A percentile compares a stretch with the other conserved stretches of the same genome.
Evolutionary conservation across 2,888 invertebrate species (phyloP).

Genomic region (Sceliomorpha sp.): DNA sequence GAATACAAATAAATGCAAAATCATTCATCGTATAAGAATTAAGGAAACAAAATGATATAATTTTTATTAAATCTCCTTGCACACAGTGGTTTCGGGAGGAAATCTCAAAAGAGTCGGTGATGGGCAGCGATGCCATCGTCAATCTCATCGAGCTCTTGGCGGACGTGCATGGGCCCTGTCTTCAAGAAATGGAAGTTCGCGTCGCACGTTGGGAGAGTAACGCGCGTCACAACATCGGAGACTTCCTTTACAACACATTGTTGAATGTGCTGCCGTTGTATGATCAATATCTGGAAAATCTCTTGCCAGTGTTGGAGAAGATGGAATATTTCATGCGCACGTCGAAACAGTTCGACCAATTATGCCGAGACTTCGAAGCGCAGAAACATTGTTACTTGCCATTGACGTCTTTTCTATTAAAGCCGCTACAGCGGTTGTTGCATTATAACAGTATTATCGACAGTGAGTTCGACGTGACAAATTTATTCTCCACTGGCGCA

Average conservation of each 20-base stretch:
- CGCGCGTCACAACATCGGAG: constrained; percentile 86
- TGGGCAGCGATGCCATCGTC: constrained; percentile 84
- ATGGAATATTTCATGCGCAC: constrained; percentile 89
- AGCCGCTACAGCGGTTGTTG: constrained; percentile 91
- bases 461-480: constrained; percentile 84
- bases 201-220: constrained; percentile 87
- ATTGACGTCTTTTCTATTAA: constrained; percentile 89
- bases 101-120: constrained; percentile 83
- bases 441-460: constrained; percentile 90
- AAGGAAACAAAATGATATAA: too few species aligned
- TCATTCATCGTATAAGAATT: too few species aligned
- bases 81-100: constrained; percentile 89
- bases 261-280: constrained; percentile 84
- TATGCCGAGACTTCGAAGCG: constrained; percentile 89
- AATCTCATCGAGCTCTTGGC: constrained; percentile 87
- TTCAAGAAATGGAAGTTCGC: constrained; percentile 89
- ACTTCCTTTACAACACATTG: constrained; percentile 87
- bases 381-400: constrained; percentile 94
- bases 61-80: too few species aligned
- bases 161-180: constrained; percentile 89
- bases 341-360: constrained; percentile 85
- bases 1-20: too few species aligned
- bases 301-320: constrained; percentile 88
- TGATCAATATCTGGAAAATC: constrained; percentile 87
- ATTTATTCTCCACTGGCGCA: too few species aligned